Evolutionary conservation across 2,888 invertebrate genomes (phyloP).

Genomic region (Ceriagrion tenellum): DNA sequence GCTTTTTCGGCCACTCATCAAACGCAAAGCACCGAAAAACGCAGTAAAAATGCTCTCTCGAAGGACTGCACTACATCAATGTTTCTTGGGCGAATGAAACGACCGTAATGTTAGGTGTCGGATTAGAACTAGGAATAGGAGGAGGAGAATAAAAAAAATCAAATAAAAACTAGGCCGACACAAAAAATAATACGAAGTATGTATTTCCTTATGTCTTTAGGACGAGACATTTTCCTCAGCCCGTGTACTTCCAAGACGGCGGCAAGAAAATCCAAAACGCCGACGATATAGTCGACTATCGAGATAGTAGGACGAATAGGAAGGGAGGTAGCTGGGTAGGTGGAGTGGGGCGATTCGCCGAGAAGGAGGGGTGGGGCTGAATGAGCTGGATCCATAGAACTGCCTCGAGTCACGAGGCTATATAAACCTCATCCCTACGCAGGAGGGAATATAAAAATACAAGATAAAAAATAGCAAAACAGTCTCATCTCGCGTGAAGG

Average conservation of each 20-base stretch:
- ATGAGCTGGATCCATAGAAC: not conserved
- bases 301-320: not conserved
- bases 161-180: not conserved
- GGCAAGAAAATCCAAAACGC: not conserved
- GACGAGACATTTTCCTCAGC: too few species aligned
- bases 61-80: not conserved
- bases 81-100: slow-evolving; percentile 21
- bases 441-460: not conserved
- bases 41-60: not conserved
- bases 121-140: not conserved
- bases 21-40: not conserved
- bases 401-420: slow-evolving; percentile 9
- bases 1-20: not conserved
- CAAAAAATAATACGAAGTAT: not conserved
- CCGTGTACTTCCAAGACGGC: not conserved
- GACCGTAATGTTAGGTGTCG: not conserved
- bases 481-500: not conserved
- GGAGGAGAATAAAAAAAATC: too few species aligned
- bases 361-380: not conserved
- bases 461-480: too few species aligned
- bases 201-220: not conserved
- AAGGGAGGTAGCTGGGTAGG: not conserved
- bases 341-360: not conserved
- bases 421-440: not conserved
- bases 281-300: not conserved